phyloP scores from a whole-genome alignment of 2,888 invertebrate genomes.

The Ecliptopera silaceata region DNA sequence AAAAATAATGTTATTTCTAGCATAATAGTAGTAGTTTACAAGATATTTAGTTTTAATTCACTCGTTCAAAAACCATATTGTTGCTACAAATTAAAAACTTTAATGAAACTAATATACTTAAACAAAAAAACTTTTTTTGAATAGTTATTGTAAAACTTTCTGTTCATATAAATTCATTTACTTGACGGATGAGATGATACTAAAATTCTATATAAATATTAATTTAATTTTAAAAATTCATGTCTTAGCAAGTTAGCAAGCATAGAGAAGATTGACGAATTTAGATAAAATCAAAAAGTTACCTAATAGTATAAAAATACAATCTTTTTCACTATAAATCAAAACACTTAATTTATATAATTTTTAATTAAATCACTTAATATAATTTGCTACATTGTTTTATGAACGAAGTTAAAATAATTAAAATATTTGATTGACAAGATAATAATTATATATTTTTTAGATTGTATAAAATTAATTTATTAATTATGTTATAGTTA shows the following conservation, averaged over 20 bases:
- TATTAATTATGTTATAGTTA: no score
- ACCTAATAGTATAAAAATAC: constrained; percentile 21
- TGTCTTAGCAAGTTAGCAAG: constrained; percentile 10
- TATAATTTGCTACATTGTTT: no score
- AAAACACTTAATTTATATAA: neutral
- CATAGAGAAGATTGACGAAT: neutral
- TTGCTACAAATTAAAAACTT: neutral
- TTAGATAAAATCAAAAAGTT: neutral
- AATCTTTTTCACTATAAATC: constrained; percentile 4
- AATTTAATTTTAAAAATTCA: constrained; percentile 6
- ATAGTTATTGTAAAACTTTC: constrained; percentile 6
- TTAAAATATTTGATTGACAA: constrained; percentile 13
- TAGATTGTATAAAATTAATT: neutral
- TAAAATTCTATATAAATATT: constrained; percentile 37
- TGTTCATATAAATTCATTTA: constrained; percentile 26
- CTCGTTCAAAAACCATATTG: constrained; percentile 14
- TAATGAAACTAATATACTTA: neutral
- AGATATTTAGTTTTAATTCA: constrained; percentile 46
- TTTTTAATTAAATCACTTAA: neutral
- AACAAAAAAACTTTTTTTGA: constrained; percentile 3
- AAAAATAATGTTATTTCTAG: constrained; percentile 78
- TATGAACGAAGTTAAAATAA: neutral
- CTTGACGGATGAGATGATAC: constrained; percentile 63
- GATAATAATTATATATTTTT: neutral
- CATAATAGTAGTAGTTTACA: constrained; percentile 55